Percentiles rank a stretch among this genome's conserved stretches.
Evolutionary conservation across 2,113 vertebrate genomes (phyloP).

Genomic region (Daubentonia madagascariensis): DNA sequence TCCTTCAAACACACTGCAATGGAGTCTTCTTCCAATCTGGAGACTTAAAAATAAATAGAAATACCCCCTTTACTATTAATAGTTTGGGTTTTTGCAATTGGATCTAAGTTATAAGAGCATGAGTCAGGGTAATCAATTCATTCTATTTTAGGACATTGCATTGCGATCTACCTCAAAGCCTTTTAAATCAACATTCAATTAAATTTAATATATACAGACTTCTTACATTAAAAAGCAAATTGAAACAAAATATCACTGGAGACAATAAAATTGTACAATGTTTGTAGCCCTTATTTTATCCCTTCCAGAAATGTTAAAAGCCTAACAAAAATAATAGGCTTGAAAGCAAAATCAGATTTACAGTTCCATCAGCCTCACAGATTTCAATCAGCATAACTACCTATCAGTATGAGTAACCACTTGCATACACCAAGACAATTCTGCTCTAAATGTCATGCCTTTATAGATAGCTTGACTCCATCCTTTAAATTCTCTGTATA

Average conservation of each 20-base stretch:
- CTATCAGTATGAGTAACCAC: background rate
- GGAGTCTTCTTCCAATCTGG: background rate
- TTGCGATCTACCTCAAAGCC: background rate
- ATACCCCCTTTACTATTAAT: background rate
- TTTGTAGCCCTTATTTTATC: background rate
- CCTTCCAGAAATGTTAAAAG: slow-evolving; percentile 7
- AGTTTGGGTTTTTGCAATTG: slow-evolving; percentile 4
- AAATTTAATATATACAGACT: background rate
- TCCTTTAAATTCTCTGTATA: background rate
- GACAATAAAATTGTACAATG: background rate
- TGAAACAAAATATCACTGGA: slow-evolving; percentile 22
- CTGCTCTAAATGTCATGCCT: background rate
- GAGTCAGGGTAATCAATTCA: background rate
- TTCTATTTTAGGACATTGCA: background rate
- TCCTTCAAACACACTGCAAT: background rate
- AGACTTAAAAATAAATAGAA: slow-evolving; percentile 14
- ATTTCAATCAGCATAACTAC: background rate
- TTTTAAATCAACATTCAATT: slow-evolving; percentile 14
- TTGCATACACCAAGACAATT: background rate
- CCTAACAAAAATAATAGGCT: background rate
- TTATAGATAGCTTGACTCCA: background rate
- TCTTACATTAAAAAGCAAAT: background rate
- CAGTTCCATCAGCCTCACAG: background rate
- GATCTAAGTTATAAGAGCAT: background rate
- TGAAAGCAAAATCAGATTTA: background rate